A percentile compares a stretch with the other conserved stretches of the same genome.
Evolutionary conservation across 2,888 invertebrate genomes (phyloP).

Genomic region (Zhuqinia jingwanae): DNA sequence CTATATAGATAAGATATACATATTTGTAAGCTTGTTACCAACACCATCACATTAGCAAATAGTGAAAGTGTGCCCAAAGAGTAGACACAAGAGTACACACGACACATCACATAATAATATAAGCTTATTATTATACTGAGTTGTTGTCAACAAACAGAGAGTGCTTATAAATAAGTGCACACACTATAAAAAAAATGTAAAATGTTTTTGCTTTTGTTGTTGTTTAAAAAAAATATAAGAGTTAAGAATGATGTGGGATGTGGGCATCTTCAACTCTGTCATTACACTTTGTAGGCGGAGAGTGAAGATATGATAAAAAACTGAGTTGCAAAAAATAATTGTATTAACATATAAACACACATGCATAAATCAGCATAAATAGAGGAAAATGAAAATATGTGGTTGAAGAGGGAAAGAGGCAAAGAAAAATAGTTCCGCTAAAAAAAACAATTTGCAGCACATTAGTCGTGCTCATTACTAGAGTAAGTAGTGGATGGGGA

Average conservation of each 20-base stretch:
- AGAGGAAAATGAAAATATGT: not conserved
- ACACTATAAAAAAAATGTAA: not conserved
- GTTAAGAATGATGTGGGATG: not conserved
- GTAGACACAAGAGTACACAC: not conserved
- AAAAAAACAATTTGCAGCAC: conserved; percentile 10
- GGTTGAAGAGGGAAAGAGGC: too few relatives aligned
- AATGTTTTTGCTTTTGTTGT: not conserved
- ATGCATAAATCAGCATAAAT: conserved; percentile 10
- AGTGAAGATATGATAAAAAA: conserved; percentile 1
- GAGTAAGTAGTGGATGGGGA: too few relatives aligned
- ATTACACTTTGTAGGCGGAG: conserved; percentile 20
- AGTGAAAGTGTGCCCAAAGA: conserved; percentile 61
- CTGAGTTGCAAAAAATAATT: conserved; percentile 16
- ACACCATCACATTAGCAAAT: conserved; percentile 34
- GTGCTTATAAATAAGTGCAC: not conserved
- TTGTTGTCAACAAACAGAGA: conserved; percentile 13
- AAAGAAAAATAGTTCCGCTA: not conserved
- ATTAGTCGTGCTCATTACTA: conserved; percentile 1
- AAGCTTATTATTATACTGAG: not conserved
- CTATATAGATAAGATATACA: conserved; percentile 34
- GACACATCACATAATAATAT: not conserved
- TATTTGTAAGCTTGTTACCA: conserved; percentile 10
- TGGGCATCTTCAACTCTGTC: conserved; percentile 51
- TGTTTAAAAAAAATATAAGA: too few relatives aligned
- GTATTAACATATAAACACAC: not conserved